phyloP scores from a whole-genome alignment of 2,797 vertebrate species.

The Peromyscus attwateri region DNA sequence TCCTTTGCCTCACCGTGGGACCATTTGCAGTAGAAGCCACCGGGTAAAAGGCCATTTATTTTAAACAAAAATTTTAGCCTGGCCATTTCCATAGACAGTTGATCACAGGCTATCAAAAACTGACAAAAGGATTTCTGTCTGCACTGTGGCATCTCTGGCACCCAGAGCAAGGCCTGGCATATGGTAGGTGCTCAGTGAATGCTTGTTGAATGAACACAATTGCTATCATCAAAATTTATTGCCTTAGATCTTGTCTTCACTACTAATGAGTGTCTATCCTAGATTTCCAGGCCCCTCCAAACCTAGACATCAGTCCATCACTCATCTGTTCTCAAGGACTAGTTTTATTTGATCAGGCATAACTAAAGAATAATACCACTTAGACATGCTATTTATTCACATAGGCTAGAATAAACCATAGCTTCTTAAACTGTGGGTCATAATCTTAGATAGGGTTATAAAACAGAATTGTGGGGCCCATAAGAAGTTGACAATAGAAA shows the following conservation, averaged over 20 bases:
- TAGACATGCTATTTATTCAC: not conserved
- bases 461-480: not conserved
- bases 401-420: not conserved
- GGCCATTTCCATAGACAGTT: not conserved
- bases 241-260: not conserved
- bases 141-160: not conserved
- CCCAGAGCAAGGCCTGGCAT: not conserved
- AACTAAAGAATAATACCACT: not conserved
- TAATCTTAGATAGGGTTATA: not conserved
- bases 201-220: not conserved
- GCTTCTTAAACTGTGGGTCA: not conserved
- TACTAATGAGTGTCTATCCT: not conserved
- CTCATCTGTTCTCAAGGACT: not conserved
- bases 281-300: not conserved
- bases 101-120: not conserved
- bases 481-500: not conserved
- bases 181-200: not conserved
- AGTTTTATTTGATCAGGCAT: not conserved
- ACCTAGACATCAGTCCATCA: not conserved
- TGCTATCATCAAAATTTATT: not conserved
- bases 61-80: not conserved
- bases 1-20: not conserved
- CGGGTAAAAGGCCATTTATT: constrained; percentile 19
- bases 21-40: not conserved
- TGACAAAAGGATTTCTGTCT: not conserved